These are phyloP conservation scores for Orchesella flavescens DNA, from an alignment of 2,888 invertebrate species.

Conservation along the genomic window DNA sequence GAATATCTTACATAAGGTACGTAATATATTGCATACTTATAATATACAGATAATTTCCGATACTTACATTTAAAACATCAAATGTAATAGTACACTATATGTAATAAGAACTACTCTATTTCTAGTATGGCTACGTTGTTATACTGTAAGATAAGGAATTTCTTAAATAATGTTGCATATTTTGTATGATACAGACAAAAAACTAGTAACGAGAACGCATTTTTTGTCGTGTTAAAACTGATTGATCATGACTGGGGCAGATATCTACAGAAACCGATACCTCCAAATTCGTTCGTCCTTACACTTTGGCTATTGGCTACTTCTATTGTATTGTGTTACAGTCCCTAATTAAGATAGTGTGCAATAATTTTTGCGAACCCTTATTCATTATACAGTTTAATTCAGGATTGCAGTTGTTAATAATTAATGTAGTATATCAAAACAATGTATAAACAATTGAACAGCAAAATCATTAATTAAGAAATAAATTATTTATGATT, in stretches of 20 bases:
- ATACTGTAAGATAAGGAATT: conserved; percentile 19
- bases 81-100: conserved; percentile 8
- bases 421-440: conserved; percentile 10
- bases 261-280: not conserved
- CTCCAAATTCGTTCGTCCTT: not conserved
- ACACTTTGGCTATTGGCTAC: conserved; percentile 19
- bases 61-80: not conserved
- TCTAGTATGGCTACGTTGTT: conserved; percentile 50
- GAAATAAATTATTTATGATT: conserved; percentile 48
- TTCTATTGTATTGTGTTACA: not conserved
- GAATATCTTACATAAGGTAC: not conserved
- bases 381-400: not conserved
- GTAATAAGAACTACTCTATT: conserved; percentile 8
- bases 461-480: conserved; percentile 4
- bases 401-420: not conserved
- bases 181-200: conserved; percentile 11
- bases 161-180: conserved; percentile 34
- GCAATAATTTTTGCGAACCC: conserved; percentile 12
- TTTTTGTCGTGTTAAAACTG: conserved; percentile 48
- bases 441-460: conserved; percentile 9
- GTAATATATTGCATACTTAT: conserved; percentile 13
- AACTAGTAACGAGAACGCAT: conserved; percentile 16
- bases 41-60: conserved; percentile 5
- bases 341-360: conserved; percentile 7
- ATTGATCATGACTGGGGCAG: conserved; percentile 32